These are phyloP conservation scores for Corapipo altera DNA, from an alignment of 2,113 vertebrate genomes.

Conservation along the genomic window DNA sequence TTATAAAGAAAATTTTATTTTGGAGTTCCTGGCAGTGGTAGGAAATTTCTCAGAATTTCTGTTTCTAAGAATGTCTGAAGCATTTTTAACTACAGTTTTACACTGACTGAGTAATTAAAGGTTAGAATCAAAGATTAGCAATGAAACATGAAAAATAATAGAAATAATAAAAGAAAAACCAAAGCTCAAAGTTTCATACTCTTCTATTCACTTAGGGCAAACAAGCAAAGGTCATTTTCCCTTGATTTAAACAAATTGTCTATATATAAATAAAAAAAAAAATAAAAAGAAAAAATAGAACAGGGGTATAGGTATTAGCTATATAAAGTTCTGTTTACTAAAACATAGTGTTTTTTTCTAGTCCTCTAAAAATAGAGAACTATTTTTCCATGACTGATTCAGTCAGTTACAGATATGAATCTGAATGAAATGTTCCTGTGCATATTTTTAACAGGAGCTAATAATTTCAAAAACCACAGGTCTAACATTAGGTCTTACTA, in stretches of 20 bases:
- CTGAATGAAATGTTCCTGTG: background rate
- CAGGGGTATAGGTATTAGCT: rapidly evolving
- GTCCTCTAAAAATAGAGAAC: background rate
- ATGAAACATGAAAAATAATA: background rate
- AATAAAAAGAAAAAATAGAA: background rate
- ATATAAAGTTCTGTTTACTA: background rate
- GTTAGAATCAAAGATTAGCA: background rate
- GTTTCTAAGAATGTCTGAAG: background rate
- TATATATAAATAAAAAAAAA: no score
- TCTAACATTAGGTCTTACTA: background rate
- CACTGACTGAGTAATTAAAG: background rate
- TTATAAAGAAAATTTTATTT: background rate
- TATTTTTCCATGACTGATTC: background rate
- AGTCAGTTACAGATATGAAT: background rate
- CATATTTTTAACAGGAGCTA: background rate
- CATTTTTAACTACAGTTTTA: background rate
- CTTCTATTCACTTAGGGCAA: background rate
- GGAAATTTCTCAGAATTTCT: background rate
- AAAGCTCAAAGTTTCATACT: background rate
- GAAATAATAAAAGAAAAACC: background rate
- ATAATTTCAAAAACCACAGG: background rate
- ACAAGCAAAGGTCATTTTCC: background rate
- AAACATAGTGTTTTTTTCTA: background rate
- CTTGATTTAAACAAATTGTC: background rate
- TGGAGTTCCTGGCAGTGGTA: background rate